Base-by-base conservation (phyloP, 2,113 vertebrate species). In the Colius striatus region DNA sequence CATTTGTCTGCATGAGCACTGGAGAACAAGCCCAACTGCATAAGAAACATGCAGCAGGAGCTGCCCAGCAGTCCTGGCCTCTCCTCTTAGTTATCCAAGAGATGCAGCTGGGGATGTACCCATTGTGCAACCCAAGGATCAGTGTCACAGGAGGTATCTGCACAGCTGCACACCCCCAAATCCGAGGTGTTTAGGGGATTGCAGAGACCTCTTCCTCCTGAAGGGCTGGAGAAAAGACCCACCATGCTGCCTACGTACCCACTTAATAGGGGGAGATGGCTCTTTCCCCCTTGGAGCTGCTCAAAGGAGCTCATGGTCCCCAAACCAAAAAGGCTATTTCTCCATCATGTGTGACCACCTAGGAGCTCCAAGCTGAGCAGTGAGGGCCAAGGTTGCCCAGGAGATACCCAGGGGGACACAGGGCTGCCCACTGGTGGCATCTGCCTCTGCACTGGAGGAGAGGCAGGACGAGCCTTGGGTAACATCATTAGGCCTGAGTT, bases 201-300 rank as follows among this genome's bases (percentile, higher is more conserved):
- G 48, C 53, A 76, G 43, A 51, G 48, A 57, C 2, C 3, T 8
- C 5, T 22, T 3, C 16, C 8, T 34, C 15, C 13, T 1, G 0
- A 8, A 1, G 20, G 55, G 57, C 26, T 32, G 17, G 45, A 45
- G 34, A 11, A 79, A 18, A 62, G 34, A 29, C 5, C 16, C 19
- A 34, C 5, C 0, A 0, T 23, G 8, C 20, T 11, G 6, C 38
- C 55, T 19, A 29, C 0, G 0, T 25, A 16, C 10, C 13, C 29
- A 6, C 22, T 55, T 70, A 17, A 38, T 0, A 9, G 30, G 27
- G 19, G 38, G 38, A 2, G 27, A 5, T n/a, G 25, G 22, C 1
- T 29, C 10, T 14, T 72, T 47, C 16, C 16, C 26, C 34, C 13
- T 5, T 16, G 43, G 26, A 85, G 16, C 19, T 78, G 57, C 2